Conservation (phyloP, 2,888 invertebrate genomes). For the Oligia latruncula region DNA sequence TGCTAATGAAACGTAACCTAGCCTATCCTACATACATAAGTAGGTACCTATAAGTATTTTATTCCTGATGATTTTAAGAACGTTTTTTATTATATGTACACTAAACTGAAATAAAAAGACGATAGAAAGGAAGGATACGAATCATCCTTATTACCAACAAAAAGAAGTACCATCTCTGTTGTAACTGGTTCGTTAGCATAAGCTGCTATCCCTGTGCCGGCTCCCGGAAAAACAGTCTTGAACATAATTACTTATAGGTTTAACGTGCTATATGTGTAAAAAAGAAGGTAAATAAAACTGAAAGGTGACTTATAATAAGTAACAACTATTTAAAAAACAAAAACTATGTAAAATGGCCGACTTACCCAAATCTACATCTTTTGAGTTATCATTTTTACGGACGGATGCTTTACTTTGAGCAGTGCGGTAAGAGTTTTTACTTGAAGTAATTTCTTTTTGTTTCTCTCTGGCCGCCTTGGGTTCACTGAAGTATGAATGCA, state of each 20-base stretch:
- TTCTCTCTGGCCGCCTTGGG: conserved; percentile 72
- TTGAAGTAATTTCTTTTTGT: conserved; percentile 71
- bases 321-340: conserved; percentile 21
- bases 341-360: conserved; percentile 46
- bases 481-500: conserved; percentile 78
- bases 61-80: background rate
- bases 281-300: conserved; percentile 7
- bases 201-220: background rate
- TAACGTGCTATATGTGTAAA: background rate
- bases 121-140: background rate
- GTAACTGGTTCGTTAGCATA: background rate
- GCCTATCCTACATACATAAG: background rate
- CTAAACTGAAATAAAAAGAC: conserved; percentile 5
- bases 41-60: background rate
- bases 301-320: conserved; percentile 1
- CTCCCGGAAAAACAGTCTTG: background rate
- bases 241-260: background rate
- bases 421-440: conserved; percentile 71
- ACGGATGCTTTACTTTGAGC: conserved; percentile 84
- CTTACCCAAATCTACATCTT: conserved; percentile 86
- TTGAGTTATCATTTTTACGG: conserved; percentile 80
- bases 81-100: background rate
- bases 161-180: background rate
- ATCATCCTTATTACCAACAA: background rate
- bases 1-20: background rate